Percentiles rank a stretch among this genome's conserved stretches.
These are phyloP conservation scores for Amia ocellicauda DNA, from an alignment of 2,113 vertebrate species.

Conservation along the genomic window DNA sequence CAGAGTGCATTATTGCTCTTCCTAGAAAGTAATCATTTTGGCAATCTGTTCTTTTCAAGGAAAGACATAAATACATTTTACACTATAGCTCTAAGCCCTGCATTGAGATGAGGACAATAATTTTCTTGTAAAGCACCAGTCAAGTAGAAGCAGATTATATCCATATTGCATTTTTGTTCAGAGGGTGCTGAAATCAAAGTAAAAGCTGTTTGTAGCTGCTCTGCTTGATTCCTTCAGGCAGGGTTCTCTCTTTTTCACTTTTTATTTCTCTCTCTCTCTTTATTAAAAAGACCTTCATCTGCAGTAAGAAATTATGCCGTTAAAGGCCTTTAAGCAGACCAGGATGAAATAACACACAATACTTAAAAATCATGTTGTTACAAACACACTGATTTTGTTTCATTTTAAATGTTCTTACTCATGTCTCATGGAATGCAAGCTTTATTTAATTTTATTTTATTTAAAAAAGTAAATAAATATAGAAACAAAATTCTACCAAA, in stretches of 20 bases:
- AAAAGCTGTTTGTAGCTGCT: conserved; percentile 28
- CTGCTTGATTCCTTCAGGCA: conserved; percentile 36
- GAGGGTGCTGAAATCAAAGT: conserved; percentile 20
- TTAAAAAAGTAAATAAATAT: conserved; percentile 21
- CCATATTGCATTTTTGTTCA: conserved; percentile 42
- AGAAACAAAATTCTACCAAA: conserved; percentile 24
- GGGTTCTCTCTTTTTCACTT: conserved; percentile 33
- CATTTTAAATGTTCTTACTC: conserved; percentile 31
- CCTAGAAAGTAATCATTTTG: conserved; percentile 36
- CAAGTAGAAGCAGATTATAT: conserved; percentile 49
- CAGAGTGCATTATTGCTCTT: conserved; percentile 33
- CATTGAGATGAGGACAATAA: conserved; percentile 40
- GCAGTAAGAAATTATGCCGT: conserved; percentile 33
- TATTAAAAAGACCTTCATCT: conserved; percentile 37
- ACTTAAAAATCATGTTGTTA: conserved; percentile 40
- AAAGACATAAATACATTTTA: conserved; percentile 40
- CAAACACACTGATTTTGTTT: conserved; percentile 29
- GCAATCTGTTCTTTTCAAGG: conserved; percentile 42
- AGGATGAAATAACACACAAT: conserved; percentile 38
- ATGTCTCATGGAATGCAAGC: conserved; percentile 23
- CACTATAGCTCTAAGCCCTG: conserved; percentile 36
- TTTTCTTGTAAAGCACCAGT: conserved; percentile 47
- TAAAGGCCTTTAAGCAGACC: conserved; percentile 41
- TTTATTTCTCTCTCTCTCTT: conserved; percentile 31
- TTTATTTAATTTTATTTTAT: conserved; percentile 18